A percentile compares a stretch with the other conserved stretches of the same genome.
Conservation (phyloP, 2,888 invertebrate genomes). For the Yponomeuta sedellus region DNA sequence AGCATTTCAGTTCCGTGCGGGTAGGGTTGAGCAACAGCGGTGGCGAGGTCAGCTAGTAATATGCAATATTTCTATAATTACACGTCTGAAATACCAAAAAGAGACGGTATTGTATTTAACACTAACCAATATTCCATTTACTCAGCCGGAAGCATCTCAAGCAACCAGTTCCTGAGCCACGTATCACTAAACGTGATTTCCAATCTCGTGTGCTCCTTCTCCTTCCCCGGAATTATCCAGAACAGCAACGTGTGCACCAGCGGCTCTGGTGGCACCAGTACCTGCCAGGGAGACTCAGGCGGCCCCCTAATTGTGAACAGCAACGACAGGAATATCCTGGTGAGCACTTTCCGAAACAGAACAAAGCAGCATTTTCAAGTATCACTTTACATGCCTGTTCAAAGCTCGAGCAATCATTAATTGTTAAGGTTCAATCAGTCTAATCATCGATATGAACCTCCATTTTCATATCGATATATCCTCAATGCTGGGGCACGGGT, state of each 20-base stretch:
- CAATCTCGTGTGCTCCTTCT: slow-evolving; percentile 31
- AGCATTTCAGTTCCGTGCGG: no score
- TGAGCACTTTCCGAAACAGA: slow-evolving; percentile 24
- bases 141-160: slow-evolving; percentile 34
- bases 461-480: no score
- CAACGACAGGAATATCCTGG: slow-evolving; percentile 32
- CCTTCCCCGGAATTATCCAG: slow-evolving; percentile 34
- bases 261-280: slow-evolving; percentile 37
- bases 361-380: neutral
- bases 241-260: slow-evolving; percentile 45
- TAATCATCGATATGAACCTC: no score
- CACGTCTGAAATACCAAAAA: no score
- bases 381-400: no score
- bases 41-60: no score
- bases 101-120: no score
- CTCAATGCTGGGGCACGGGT: no score
- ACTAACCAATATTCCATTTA: neutral
- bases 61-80: no score
- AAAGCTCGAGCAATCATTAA: no score
- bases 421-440: no score
- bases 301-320: slow-evolving; percentile 40
- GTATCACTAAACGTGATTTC: slow-evolving; percentile 40
- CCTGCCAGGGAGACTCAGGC: slow-evolving; percentile 54
- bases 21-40: no score
- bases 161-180: slow-evolving; percentile 36